These are phyloP conservation scores for Aphelinus certus DNA, from an alignment of 1,140 invertebrate genomes.

Conservation along the genomic window DNA sequence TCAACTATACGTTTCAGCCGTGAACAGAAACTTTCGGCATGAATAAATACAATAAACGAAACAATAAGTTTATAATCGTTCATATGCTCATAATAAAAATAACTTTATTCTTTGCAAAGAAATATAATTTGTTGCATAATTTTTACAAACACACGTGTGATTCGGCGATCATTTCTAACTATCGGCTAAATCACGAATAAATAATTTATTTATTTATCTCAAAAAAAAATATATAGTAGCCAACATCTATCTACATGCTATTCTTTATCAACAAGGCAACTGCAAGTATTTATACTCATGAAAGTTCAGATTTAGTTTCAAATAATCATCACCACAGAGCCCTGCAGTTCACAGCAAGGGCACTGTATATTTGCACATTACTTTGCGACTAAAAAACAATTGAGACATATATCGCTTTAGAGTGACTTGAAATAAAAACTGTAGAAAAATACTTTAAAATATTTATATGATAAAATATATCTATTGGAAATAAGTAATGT, in stretches of 20 bases:
- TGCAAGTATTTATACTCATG: slow-evolving; percentile 9
- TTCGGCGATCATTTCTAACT: slow-evolving; percentile 9
- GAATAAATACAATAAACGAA: too few species aligned
- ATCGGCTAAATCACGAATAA: slow-evolving; percentile 27
- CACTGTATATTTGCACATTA: too few species aligned
- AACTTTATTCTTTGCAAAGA: slow-evolving; percentile 27
- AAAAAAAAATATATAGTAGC: slow-evolving; percentile 25
- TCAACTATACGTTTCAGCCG: too few species aligned
- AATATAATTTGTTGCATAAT: slow-evolving; percentile 29
- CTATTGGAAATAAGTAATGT: slow-evolving; percentile 4
- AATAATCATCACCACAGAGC: not conserved
- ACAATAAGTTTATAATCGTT: too few species aligned
- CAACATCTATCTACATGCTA: slow-evolving; percentile 12
- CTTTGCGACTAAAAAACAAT: too few species aligned
- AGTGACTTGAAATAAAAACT: not conserved
- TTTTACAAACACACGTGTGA: slow-evolving; percentile 18
- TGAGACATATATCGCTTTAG: too few species aligned
- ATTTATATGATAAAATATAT: not conserved
- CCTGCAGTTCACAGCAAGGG: too few species aligned
- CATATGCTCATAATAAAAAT: slow-evolving; percentile 16
- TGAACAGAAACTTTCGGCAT: too few species aligned
- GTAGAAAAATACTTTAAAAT: slow-evolving; percentile 27
- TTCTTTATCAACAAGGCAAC: slow-evolving; percentile 28
- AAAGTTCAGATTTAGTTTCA: slow-evolving; percentile 18
- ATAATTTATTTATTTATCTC: slow-evolving; percentile 13